Conservation (phyloP, 1,140 invertebrate species). For the Linepithema humile region DNA sequence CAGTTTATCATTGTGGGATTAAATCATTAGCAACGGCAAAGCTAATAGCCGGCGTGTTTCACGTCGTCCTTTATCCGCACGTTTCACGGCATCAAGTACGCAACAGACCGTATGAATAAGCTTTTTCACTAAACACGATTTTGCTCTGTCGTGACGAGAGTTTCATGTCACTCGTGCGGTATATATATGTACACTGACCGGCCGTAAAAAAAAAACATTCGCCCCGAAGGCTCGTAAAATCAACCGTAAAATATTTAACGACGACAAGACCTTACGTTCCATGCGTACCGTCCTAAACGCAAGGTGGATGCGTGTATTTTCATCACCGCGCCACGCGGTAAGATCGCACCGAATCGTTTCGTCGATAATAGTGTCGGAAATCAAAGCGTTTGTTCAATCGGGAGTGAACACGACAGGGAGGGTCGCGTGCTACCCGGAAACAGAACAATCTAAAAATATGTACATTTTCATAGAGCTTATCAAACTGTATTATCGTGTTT, state of each 20-base stretch:
- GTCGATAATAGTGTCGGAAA: slow-evolving; percentile 18
- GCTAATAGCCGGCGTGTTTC: not conserved
- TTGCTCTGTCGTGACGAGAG: slow-evolving; percentile 54
- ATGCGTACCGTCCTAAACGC: slow-evolving; percentile 17
- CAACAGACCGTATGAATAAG: not conserved
- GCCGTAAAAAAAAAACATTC: slow-evolving; percentile 46
- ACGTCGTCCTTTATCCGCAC: not conserved
- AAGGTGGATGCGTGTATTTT: slow-evolving; percentile 53
- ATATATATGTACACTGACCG: slow-evolving; percentile 41
- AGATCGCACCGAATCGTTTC: slow-evolving; percentile 40
- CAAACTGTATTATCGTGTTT: not conserved
- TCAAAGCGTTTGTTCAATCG: not conserved
- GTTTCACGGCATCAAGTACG: not conserved
- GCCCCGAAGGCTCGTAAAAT: slow-evolving; percentile 57
- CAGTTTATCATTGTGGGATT: not conserved
- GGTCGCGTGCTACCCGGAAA: slow-evolving; percentile 16
- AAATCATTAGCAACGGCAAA: not conserved
- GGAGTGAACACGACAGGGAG: not conserved
- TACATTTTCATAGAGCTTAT: slow-evolving; percentile 7
- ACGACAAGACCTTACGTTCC: slow-evolving; percentile 43
- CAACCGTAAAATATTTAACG: slow-evolving; percentile 69
- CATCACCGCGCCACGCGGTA: not conserved
- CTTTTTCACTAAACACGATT: slow-evolving; percentile 11
- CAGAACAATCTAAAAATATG: not conserved
- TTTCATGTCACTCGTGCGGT: slow-evolving; percentile 46